Evolutionary conservation across 2,888 invertebrate species (phyloP).

Genomic region (Volucella inanis): DNA sequence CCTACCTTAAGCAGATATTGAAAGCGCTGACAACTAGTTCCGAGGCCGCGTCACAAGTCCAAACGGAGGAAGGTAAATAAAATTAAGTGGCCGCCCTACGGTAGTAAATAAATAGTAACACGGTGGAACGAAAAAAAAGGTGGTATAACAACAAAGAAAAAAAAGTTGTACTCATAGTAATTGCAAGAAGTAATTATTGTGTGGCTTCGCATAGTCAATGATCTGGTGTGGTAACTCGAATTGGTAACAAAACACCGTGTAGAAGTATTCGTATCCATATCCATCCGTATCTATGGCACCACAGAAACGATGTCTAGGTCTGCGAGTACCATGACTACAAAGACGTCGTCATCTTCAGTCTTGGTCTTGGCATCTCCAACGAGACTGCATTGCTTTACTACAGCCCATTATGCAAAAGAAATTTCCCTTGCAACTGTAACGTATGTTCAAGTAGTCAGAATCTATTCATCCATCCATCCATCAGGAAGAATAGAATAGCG

Average conservation of each 20-base stretch:
- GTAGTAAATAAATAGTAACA: slow-evolving; percentile 56
- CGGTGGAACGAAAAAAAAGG: background rate
- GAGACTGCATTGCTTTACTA: background rate
- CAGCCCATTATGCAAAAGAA: slow-evolving; percentile 63
- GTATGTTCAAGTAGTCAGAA: background rate
- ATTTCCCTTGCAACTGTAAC: slow-evolving; percentile 47
- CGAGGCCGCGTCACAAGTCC: slow-evolving; percentile 3
- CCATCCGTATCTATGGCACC: slow-evolving; percentile 28
- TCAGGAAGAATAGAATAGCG: slow-evolving; percentile 54
- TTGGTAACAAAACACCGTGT: slow-evolving; percentile 54
- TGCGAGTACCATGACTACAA: too few relatives aligned
- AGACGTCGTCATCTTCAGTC: background rate
- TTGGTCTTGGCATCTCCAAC: slow-evolving; percentile 4
- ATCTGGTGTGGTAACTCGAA: slow-evolving; percentile 54
- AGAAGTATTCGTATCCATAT: slow-evolving; percentile 6
- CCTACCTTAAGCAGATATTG: slow-evolving; percentile 34
- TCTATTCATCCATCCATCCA: slow-evolving; percentile 45
- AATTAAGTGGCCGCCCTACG: slow-evolving; percentile 64
- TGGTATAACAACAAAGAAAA: slow-evolving; percentile 10
- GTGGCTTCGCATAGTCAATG: slow-evolving; percentile 62
- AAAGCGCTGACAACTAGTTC: slow-evolving; percentile 10
- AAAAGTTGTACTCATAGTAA: slow-evolving; percentile 28
- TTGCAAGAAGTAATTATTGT: slow-evolving; percentile 63
- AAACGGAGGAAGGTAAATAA: slow-evolving; percentile 23
- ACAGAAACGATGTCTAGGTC: background rate